These are phyloP conservation scores for Dendrolimus houi DNA, from an alignment of 2,888 invertebrate genomes.

Conservation along the genomic window DNA sequence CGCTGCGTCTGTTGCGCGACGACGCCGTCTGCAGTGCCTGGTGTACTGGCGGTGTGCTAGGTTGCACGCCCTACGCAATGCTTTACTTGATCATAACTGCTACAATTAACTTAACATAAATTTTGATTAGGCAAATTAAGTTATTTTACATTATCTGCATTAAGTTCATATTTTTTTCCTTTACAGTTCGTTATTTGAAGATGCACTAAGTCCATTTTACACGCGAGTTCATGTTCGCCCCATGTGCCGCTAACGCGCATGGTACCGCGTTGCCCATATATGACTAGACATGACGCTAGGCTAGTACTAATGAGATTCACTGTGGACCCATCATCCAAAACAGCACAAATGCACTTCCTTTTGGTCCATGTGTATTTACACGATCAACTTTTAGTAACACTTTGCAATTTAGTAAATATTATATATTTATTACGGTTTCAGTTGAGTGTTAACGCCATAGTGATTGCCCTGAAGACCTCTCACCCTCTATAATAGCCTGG, in stretches of 20 bases:
- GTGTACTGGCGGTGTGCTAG: too few relatives aligned
- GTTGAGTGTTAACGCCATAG: background rate
- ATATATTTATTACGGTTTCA: conserved; percentile 4
- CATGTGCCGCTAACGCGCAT: conserved; percentile 19
- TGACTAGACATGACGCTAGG: conserved; percentile 10
- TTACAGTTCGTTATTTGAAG: conserved; percentile 9
- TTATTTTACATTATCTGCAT: too few relatives aligned
- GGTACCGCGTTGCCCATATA: conserved; percentile 10
- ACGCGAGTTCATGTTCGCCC: conserved; percentile 9
- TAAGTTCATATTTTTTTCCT: conserved; percentile 7
- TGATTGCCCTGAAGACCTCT: background rate
- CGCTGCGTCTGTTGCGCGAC: too few relatives aligned
- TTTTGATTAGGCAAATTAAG: too few relatives aligned
- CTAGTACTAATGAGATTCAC: conserved; percentile 13
- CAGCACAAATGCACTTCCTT: conserved; percentile 12
- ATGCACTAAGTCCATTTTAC: conserved; percentile 8
- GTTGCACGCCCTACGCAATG: too few relatives aligned
- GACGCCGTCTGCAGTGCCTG: too few relatives aligned
- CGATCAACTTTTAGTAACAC: conserved; percentile 16
- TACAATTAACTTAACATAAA: too few relatives aligned
- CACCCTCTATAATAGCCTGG: background rate
- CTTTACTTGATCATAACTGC: too few relatives aligned
- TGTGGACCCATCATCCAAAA: conserved; percentile 21
- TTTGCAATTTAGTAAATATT: conserved; percentile 2
- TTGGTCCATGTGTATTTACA: conserved; percentile 12